These are phyloP conservation scores for Temnothorax curvispinosus DNA, from an alignment of 1,140 invertebrate genomes.

Conservation along the genomic window DNA sequence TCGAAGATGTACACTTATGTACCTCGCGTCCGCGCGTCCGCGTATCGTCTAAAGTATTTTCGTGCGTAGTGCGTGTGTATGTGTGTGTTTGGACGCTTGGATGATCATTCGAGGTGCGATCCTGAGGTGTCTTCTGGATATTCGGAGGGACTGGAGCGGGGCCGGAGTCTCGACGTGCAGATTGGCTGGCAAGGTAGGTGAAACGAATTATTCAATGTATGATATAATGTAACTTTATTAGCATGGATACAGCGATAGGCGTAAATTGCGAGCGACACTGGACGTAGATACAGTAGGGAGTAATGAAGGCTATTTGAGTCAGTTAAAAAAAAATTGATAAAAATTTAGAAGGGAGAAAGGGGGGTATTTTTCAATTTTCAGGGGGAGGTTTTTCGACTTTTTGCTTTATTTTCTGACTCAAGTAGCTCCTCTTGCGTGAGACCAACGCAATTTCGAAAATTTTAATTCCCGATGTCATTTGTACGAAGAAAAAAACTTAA, in stretches of 20 bases:
- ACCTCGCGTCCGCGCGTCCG: background rate
- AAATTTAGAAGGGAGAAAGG: too few relatives aligned
- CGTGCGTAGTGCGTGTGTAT: too few relatives aligned
- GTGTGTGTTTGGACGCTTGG: too few relatives aligned
- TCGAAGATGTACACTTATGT: background rate
- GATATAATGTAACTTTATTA: conserved; percentile 4
- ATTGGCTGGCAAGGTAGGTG: background rate
- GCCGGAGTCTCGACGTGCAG: background rate
- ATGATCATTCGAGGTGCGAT: too few relatives aligned
- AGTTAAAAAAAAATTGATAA: too few relatives aligned
- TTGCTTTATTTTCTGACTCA: too few relatives aligned
- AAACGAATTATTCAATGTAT: background rate
- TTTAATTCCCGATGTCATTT: background rate
- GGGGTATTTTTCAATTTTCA: too few relatives aligned
- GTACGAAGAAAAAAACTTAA: background rate
- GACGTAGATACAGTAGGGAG: background rate
- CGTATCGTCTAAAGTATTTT: too few relatives aligned
- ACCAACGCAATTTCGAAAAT: background rate
- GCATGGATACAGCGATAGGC: background rate
- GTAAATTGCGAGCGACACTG: background rate
- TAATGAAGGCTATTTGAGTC: background rate
- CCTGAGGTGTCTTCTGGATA: too few relatives aligned
- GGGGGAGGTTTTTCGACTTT: too few relatives aligned
- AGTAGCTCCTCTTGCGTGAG: background rate
- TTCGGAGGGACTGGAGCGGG: too few relatives aligned